phyloP scores from a whole-genome alignment of 2,113 vertebrate genomes.

The Bubo bubo region DNA sequence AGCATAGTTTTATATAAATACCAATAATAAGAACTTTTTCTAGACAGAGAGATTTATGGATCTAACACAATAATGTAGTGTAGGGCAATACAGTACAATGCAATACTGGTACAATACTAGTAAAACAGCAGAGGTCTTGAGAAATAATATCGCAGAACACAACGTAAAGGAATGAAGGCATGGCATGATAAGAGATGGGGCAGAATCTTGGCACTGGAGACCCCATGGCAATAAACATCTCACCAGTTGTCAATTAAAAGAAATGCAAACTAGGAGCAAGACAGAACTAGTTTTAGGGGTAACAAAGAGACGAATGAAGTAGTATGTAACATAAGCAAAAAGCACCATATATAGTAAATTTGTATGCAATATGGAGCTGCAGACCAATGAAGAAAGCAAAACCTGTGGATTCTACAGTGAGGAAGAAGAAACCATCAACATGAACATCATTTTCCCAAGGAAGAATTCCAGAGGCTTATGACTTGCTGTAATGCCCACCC shows the following conservation, averaged over 20 bases:
- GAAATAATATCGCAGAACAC: not conserved
- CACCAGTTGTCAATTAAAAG: not conserved
- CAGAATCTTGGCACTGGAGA: not conserved
- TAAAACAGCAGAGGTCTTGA: not conserved
- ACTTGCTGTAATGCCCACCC: accelerated
- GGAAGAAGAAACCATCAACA: not conserved
- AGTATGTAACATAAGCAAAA: not conserved
- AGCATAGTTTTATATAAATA: not conserved
- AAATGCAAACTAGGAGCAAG: not conserved
- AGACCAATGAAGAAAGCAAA: not conserved
- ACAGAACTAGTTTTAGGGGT: not conserved
- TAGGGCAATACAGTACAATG: not conserved
- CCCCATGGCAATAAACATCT: not conserved
- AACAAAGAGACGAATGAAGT: not conserved
- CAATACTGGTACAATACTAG: not conserved
- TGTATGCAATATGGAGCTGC: not conserved
- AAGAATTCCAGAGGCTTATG: not conserved
- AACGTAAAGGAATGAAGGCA: not conserved
- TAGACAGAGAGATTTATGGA: not conserved
- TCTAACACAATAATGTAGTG: not conserved
- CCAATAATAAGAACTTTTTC: not conserved
- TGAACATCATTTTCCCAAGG: accelerated
- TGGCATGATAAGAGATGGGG: not conserved
- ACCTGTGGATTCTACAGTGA: not conserved
- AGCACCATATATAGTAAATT: not conserved